Percentiles rank a stretch among this genome's conserved stretches.
Evolutionary conservation across 2,797 vertebrate species (phyloP).

Genomic region (Muscicapa striata): DNA sequence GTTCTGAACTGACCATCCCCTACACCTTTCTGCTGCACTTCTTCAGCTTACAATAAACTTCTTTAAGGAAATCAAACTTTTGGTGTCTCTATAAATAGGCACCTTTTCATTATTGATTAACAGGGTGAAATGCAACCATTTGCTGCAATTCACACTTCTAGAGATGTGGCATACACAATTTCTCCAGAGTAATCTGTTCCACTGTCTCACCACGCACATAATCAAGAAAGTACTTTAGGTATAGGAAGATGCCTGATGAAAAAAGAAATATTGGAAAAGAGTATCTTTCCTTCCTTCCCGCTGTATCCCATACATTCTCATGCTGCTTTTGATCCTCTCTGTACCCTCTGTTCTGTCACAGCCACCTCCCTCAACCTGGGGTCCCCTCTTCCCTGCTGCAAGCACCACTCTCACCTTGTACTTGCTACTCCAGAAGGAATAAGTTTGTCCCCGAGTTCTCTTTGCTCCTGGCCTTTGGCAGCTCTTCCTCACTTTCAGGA

Average conservation of each 20-base stretch:
- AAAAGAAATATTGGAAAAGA: not conserved
- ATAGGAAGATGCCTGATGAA: not conserved
- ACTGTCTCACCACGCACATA: not conserved
- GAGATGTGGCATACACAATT: not conserved
- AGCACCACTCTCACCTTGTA: not conserved
- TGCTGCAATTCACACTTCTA: not conserved
- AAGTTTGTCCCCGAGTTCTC: not conserved
- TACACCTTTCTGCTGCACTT: not conserved
- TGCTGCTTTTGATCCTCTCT: not conserved
- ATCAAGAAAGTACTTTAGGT: not conserved
- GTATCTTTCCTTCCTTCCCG: accelerated
- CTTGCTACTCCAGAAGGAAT: not conserved
- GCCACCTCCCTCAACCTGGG: not conserved
- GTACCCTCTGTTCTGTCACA: not conserved
- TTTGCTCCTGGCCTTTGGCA: not conserved
- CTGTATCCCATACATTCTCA: not conserved
- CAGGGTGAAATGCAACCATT: not conserved
- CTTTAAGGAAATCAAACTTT: not conserved
- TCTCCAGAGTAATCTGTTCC: not conserved
- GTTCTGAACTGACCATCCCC: not conserved
- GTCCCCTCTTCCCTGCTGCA: not conserved
- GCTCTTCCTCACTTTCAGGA: not conserved
- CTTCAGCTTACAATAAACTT: not conserved
- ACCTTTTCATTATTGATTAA: not conserved
- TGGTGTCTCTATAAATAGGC: not conserved